Evolutionary conservation across 2,113 vertebrate species (phyloP).

Genomic region (Neofelis nebulosa): DNA sequence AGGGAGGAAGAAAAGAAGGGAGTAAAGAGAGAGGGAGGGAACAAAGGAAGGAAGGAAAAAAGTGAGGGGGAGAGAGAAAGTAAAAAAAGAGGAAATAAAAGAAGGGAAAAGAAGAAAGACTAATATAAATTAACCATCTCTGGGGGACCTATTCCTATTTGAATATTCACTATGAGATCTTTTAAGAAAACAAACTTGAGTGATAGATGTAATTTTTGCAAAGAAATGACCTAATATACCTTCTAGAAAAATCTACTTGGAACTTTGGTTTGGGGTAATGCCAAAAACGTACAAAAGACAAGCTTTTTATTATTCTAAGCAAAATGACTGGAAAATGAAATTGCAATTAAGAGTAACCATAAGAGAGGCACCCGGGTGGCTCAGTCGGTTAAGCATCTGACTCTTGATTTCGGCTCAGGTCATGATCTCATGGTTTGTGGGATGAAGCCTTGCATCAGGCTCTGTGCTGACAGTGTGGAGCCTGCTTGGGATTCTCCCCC

Average conservation of each 20-base stretch:
- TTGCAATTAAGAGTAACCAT: not conserved
- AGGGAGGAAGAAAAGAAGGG: not conserved
- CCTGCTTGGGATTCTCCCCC: too few species aligned
- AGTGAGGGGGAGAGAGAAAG: not conserved
- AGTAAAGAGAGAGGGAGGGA: not conserved
- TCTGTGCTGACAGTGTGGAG: too few species aligned
- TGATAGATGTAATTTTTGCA: not conserved
- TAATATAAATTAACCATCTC: not conserved
- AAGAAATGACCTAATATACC: not conserved
- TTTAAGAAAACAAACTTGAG: not conserved
- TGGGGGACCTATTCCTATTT: not conserved
- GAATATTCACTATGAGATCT: not conserved
- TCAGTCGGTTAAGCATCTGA: too few species aligned
- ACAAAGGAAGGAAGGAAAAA: not conserved
- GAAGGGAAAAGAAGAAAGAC: not conserved
- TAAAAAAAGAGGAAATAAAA: not conserved
- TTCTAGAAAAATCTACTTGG: conserved; percentile 10
- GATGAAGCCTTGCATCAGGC: too few species aligned
- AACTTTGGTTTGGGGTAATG: not conserved
- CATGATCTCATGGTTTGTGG: too few species aligned
- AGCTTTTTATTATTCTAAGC: not conserved
- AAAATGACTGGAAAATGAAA: conserved; percentile 20
- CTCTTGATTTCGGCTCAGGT: too few species aligned
- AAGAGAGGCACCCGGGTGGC: not conserved
- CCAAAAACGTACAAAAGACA: not conserved